Conservation (phyloP, 1,140 invertebrate genomes). For the Musca vetustissima region DNA sequence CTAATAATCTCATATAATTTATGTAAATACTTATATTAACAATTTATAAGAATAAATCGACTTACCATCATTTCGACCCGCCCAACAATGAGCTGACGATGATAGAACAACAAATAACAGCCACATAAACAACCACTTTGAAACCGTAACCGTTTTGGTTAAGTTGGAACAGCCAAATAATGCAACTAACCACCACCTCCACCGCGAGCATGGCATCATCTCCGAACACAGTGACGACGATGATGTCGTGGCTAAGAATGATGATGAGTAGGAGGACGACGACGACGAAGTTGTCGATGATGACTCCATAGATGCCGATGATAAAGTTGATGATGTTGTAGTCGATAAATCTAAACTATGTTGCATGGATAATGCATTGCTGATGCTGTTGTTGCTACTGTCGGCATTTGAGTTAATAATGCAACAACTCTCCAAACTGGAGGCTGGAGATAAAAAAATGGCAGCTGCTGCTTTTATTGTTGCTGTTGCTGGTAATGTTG, state of each 20-base stretch:
- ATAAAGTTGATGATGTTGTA: slow-evolving; percentile 19
- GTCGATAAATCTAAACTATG: slow-evolving; percentile 27
- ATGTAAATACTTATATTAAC: not conserved
- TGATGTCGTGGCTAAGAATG: not conserved
- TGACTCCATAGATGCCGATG: slow-evolving; percentile 19
- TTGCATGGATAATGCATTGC: slow-evolving; percentile 22
- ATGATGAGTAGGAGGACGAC: not conserved
- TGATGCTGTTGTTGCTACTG: too few species aligned
- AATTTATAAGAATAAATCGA: slow-evolving; percentile 16
- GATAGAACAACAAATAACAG: slow-evolving; percentile 34
- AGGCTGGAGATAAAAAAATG: not conserved
- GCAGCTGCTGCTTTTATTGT: not conserved
- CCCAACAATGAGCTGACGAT: slow-evolving; percentile 48
- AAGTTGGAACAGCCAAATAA: slow-evolving; percentile 7
- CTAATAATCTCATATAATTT: too few species aligned
- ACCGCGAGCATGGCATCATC: not conserved
- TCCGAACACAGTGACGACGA: not conserved
- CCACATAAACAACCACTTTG: slow-evolving; percentile 23
- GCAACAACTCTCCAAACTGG: slow-evolving; percentile 3
- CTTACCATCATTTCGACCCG: slow-evolving; percentile 52
- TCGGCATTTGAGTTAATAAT: slow-evolving; percentile 24
- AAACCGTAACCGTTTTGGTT: slow-evolving; percentile 15
- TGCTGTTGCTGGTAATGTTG: not conserved
- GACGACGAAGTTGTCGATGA: not conserved
- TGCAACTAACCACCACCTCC: slow-evolving; percentile 32